Evolutionary conservation across 2,797 vertebrate genomes (phyloP).

Genomic region (Apodemus agrarius): DNA sequence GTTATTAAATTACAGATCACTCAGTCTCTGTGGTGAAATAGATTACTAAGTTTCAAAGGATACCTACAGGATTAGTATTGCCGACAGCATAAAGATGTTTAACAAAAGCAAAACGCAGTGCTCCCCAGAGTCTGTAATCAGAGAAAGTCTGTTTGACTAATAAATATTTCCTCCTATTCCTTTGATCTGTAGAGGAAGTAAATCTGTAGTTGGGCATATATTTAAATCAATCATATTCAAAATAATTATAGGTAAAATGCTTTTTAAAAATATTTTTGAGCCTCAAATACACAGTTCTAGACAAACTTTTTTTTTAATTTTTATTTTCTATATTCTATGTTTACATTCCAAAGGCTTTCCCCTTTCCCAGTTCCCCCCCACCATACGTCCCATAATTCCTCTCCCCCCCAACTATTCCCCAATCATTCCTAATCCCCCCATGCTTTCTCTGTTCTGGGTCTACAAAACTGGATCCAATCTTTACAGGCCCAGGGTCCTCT

Average conservation of each 20-base stretch:
- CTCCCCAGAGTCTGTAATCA: background rate
- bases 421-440: no score
- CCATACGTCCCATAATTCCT: no score
- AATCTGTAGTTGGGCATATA: background rate
- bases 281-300: conserved; percentile 27
- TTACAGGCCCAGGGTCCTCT: no score
- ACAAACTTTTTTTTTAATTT: background rate
- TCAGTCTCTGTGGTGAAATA: background rate
- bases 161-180: background rate
- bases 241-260: conserved; percentile 33
- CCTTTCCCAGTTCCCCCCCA: no score
- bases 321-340: no score
- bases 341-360: no score
- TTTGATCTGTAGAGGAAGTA: conserved; percentile 33
- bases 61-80: background rate
- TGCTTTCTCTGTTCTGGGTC: no score
- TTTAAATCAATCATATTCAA: background rate
- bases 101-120: conserved; percentile 32
- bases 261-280: background rate
- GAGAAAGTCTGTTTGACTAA: conserved; percentile 31
- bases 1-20: background rate
- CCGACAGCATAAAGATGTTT: conserved; percentile 19
- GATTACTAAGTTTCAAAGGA: conserved; percentile 8
- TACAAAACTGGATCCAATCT: no score
- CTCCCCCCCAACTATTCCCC: no score